Evolutionary conservation across 2,113 vertebrate species (phyloP).

Genomic region (Piliocolobus tephrosceles): DNA sequence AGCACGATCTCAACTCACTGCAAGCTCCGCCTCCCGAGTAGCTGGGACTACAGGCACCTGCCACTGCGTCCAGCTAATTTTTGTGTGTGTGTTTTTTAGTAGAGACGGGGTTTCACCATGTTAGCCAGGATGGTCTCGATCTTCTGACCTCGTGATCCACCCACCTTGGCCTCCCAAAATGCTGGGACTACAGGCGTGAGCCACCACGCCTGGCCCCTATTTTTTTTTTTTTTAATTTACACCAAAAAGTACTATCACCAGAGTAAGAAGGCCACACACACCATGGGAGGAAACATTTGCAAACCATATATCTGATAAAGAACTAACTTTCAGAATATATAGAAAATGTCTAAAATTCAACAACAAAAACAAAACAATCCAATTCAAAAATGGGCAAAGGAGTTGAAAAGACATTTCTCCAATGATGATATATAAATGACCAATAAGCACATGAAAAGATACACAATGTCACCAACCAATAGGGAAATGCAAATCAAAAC

Average conservation of each 20-base stretch:
- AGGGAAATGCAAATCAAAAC: background rate
- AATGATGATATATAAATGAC: background rate
- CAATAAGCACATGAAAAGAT: background rate
- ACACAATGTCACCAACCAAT: background rate
- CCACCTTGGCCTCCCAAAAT: too few species aligned
- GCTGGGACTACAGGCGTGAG: too few species aligned
- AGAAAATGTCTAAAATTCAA: background rate
- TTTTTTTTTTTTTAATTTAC: background rate
- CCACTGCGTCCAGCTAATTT: too few species aligned
- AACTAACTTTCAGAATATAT: background rate
- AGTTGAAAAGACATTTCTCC: background rate
- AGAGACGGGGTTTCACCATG: too few species aligned
- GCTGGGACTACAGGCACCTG: too few species aligned
- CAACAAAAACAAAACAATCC: background rate
- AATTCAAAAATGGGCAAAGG: background rate
- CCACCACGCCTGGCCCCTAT: too few species aligned
- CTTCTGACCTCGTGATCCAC: too few species aligned
- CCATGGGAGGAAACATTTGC: background rate
- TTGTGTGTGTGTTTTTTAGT: too few species aligned
- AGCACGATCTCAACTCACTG: too few species aligned
- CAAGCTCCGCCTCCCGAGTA: too few species aligned
- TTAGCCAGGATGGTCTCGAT: too few species aligned
- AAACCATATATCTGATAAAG: background rate
- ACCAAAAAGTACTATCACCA: background rate
- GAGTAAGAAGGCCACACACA: background rate